These are phyloP conservation scores for Zeugodacus cucurbitae DNA, from an alignment of 1,140 invertebrate species.

Conservation along the genomic window DNA sequence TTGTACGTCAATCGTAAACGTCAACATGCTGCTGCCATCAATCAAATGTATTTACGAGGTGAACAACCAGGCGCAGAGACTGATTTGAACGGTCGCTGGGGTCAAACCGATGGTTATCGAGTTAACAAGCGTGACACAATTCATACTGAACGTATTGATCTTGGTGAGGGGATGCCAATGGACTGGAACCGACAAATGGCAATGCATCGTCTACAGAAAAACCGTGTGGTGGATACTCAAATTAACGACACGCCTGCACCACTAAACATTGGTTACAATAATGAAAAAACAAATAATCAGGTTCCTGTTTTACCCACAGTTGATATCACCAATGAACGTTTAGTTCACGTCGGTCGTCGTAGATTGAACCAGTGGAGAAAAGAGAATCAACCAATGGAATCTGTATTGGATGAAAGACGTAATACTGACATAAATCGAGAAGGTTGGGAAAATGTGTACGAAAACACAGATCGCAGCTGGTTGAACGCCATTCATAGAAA, in stretches of 20 bases:
- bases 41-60: not conserved
- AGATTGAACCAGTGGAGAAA: not conserved
- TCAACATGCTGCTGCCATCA: not conserved
- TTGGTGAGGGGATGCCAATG: not conserved
- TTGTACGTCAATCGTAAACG: constrained; percentile 46
- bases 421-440: not conserved
- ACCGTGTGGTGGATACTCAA: not conserved
- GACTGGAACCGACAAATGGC: constrained; percentile 11
- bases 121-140: not conserved
- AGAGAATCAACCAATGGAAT: not conserved
- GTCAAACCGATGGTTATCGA: not conserved
- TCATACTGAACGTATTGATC: not conserved
- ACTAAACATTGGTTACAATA: too few relatives aligned
- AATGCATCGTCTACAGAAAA: not conserved
- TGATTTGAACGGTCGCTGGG: not conserved
- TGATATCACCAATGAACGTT: constrained; percentile 37
- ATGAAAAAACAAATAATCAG: too few relatives aligned
- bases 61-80: not conserved
- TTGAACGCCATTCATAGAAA: not conserved
- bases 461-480: not conserved
- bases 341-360: not conserved
- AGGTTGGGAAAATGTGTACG: not conserved
- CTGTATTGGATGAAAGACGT: not conserved
- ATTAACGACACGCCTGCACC: too few relatives aligned
- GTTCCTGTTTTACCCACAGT: not conserved